Conservation (phyloP, 2,888 invertebrate genomes). For the Atrina japonica region DNA sequence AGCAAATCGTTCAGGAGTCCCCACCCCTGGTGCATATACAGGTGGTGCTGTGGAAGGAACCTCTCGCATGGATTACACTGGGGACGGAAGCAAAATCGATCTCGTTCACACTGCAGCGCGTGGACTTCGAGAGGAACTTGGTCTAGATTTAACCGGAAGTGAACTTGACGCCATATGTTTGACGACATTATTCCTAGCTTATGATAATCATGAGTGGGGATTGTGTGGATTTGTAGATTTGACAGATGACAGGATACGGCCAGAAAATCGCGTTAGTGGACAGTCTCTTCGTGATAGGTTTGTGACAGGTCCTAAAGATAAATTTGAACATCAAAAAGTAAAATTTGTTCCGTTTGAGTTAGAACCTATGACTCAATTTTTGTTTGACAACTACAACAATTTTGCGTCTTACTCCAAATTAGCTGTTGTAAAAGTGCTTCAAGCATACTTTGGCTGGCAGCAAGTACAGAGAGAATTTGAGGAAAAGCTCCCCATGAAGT, state of each 20-base stretch:
- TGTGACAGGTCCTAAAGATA: conserved; percentile 40
- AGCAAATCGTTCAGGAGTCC: conserved; percentile 25
- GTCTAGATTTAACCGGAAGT: conserved; percentile 30
- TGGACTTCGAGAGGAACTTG: conserved; percentile 43
- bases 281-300: conserved; percentile 29
- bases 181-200: conserved; percentile 39
- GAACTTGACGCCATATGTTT: conserved; percentile 38
- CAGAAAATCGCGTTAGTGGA: conserved; percentile 22
- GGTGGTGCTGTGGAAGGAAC: conserved; percentile 42
- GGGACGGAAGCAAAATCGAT: conserved; percentile 11
- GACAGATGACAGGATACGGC: conserved; percentile 17
- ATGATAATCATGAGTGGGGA: conserved; percentile 44
- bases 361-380: conserved; percentile 37
- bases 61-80: conserved; percentile 30
- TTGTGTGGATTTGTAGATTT: conserved; percentile 45
- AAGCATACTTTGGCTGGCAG: conserved; percentile 38
- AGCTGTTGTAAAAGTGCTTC: conserved; percentile 41
- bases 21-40: conserved; percentile 36
- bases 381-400: conserved; percentile 32
- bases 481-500: background rate
- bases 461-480: conserved; percentile 34
- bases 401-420: conserved; percentile 43
- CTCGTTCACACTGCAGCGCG: conserved; percentile 43
- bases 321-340: conserved; percentile 39
- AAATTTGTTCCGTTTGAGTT: conserved; percentile 31